These are phyloP conservation scores for Agrilus planipennis DNA, from an alignment of 1,140 invertebrate species.

Conservation along the genomic window DNA sequence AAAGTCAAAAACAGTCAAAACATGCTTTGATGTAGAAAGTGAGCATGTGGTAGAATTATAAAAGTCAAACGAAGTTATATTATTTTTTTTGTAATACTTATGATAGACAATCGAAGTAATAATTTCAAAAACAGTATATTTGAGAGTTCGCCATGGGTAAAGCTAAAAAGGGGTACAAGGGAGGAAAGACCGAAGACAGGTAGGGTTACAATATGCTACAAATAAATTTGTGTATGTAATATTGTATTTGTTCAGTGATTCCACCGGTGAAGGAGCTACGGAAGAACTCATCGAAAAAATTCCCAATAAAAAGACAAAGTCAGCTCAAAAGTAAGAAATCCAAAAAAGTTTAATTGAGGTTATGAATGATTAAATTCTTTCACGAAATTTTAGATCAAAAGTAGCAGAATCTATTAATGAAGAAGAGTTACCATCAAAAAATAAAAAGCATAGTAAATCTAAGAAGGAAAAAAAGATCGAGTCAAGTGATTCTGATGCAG, in stretches of 20 bases:
- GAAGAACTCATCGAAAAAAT: constrained; percentile 22
- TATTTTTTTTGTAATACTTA: no score
- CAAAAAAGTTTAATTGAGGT: constrained; percentile 3
- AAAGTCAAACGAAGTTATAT: no score
- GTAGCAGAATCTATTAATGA: constrained; percentile 6
- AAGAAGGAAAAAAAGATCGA: constrained; percentile 33
- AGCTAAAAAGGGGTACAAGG: constrained; percentile 55
- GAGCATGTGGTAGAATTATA: no score
- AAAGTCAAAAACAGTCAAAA: no score
- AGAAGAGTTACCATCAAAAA: constrained; percentile 18
- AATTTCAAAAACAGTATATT: no score
- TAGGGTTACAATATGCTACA: constrained; percentile 30
- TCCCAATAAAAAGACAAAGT: constrained; percentile 23
- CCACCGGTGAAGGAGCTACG: constrained; percentile 23
- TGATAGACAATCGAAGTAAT: no score
- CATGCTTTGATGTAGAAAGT: no score
- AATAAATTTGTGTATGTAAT: constrained; percentile 20
- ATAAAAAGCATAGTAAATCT: constrained; percentile 26
- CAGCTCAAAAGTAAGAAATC: constrained; percentile 23
- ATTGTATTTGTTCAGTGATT: constrained; percentile 27
- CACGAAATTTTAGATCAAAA: constrained; percentile 5
- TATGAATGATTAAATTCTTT: constrained; percentile 4
- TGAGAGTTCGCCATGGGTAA: constrained; percentile 49
- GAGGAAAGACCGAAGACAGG: constrained; percentile 49
- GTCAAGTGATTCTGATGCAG: constrained; percentile 33